Evolutionary conservation across 2,113 vertebrate genomes (phyloP).

Genomic region (Pollachius pollachius): DNA sequence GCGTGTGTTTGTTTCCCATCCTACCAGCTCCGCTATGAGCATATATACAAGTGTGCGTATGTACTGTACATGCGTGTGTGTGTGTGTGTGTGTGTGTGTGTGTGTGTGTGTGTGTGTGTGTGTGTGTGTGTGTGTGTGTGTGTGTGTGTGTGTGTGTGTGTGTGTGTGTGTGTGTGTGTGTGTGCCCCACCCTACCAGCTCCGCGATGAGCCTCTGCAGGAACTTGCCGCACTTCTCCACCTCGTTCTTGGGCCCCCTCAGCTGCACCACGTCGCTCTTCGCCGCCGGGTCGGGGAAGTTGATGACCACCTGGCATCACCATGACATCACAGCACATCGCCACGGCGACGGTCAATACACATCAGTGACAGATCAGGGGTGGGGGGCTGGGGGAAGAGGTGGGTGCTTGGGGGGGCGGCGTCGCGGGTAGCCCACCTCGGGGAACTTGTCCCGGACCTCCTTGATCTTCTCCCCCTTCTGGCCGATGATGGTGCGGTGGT

Average conservation of each 20-base stretch:
- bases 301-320: slow-evolving; percentile 73
- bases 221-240: slow-evolving; percentile 84
- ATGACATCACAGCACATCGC: background rate
- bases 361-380: background rate
- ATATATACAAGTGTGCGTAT: too few species aligned
- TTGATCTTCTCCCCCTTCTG: slow-evolving; percentile 85
- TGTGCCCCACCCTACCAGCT: slow-evolving; percentile 62
- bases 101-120: background rate
- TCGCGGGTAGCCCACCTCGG: slow-evolving; percentile 66
- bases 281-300: slow-evolving; percentile 81
- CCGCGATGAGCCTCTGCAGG: slow-evolving; percentile 78
- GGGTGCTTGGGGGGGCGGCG: background rate
- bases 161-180: slow-evolving; percentile 1
- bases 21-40: too few species aligned
- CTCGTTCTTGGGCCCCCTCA: slow-evolving; percentile 80
- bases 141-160: background rate
- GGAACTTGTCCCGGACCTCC: slow-evolving; percentile 83
- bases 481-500: slow-evolving; percentile 82
- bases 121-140: background rate
- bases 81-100: slow-evolving; percentile 1
- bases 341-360: background rate
- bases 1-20: background rate
- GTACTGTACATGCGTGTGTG: too few species aligned
- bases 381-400: background rate
- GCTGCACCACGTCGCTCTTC: slow-evolving; percentile 81